These are phyloP conservation scores for Callinectes sapidus DNA, from an alignment of 2,888 invertebrate species.

Conservation along the genomic window DNA sequence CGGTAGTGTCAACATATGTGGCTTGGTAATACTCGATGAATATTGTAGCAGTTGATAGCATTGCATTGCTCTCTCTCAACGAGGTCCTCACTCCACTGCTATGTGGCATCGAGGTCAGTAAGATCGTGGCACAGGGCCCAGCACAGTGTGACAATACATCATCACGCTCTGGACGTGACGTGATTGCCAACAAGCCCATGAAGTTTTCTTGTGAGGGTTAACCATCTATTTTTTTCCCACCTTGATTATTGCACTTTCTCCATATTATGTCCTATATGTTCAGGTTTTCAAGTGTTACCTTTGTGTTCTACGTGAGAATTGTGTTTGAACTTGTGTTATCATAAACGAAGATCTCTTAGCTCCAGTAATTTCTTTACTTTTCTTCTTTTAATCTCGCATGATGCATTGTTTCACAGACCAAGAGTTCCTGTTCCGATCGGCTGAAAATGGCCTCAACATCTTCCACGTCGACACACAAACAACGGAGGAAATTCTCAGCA, in stretches of 20 bases:
- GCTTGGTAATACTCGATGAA: not conserved
- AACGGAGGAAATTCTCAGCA: conserved; percentile 72
- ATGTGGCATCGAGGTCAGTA: too few species aligned
- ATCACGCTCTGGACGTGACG: too few species aligned
- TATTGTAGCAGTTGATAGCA: not conserved
- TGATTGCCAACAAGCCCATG: too few species aligned
- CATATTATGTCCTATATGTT: not conserved
- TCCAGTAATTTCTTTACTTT: not conserved
- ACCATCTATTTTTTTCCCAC: not conserved
- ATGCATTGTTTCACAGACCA: conserved; percentile 73
- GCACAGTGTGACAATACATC: too few species aligned
- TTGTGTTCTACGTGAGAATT: not conserved
- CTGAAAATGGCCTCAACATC: conserved; percentile 74
- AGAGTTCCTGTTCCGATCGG: conserved; percentile 75
- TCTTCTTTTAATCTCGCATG: not conserved
- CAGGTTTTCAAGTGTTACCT: not conserved
- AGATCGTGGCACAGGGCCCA: too few species aligned
- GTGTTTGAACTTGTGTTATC: not conserved
- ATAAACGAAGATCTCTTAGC: not conserved
- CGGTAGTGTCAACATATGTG: not conserved
- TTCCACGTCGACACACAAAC: conserved; percentile 75
- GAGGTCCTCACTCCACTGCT: too few species aligned
- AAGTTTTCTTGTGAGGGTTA: too few species aligned
- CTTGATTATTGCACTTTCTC: not conserved
- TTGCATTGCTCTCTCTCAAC: not conserved